A percentile compares a stretch with the other conserved stretches of the same genome.
These are phyloP conservation scores for Mesorhabditis sp. DNA, from an alignment of 2,888 invertebrate genomes.

Conservation along the genomic window DNA sequence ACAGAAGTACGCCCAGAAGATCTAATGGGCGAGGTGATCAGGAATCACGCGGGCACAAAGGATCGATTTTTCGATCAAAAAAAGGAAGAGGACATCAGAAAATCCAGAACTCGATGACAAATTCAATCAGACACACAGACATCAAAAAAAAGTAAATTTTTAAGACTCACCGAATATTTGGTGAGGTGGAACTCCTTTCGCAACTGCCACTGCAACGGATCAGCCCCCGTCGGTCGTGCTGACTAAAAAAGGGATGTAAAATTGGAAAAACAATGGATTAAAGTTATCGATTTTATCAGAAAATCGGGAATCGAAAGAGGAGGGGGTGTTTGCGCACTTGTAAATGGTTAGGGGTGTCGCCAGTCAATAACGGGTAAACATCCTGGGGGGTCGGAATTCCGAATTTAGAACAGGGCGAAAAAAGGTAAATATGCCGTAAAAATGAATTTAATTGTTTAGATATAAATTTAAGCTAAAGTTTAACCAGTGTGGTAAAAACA, in stretches of 20 bases:
- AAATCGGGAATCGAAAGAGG: not conserved
- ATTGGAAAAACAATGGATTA: not conserved
- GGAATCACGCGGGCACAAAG: no score
- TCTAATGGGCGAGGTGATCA: no score
- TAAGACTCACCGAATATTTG: slow-evolving; percentile 34
- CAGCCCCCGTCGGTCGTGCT: slow-evolving; percentile 10
- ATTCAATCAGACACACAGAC: slow-evolving; percentile 4
- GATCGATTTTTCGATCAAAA: not conserved
- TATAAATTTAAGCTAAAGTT: no score
- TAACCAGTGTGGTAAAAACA: no score
- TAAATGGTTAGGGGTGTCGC: no score
- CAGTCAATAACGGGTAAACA: no score
- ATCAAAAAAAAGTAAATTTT: not conserved
- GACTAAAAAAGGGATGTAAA: not conserved
- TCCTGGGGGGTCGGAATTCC: no score
- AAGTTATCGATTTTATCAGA: not conserved
- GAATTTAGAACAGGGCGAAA: no score
- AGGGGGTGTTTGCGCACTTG: not conserved
- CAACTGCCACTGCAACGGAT: slow-evolving; percentile 39
- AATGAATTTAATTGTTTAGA: no score
- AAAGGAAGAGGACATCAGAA: not conserved
- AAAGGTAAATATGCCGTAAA: no score
- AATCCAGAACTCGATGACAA: not conserved
- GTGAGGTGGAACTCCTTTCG: slow-evolving; percentile 40
- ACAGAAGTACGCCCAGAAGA: no score